Evolutionary conservation across 2,113 vertebrate genomes (phyloP).

Genomic region (Hipposideros armiger): DNA sequence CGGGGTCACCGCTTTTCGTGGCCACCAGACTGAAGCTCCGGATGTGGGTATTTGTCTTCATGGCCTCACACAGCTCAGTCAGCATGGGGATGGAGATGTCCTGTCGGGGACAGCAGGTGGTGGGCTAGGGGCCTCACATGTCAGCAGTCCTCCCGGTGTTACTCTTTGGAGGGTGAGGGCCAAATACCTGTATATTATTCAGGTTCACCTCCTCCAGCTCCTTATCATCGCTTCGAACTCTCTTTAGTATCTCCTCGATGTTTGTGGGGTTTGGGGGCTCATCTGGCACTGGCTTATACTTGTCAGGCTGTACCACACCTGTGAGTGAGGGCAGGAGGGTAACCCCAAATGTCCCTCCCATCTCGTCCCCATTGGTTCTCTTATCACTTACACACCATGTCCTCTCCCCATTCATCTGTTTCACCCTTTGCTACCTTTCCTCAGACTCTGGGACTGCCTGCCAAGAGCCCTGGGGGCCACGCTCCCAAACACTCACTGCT

Average conservation of each 20-base stretch:
- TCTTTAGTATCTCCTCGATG: slow-evolving; percentile 93
- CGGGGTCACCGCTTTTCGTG: slow-evolving; percentile 96
- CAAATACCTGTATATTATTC: slow-evolving; percentile 96
- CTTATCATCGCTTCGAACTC: slow-evolving; percentile 92
- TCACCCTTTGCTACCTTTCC: background rate
- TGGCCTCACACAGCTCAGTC: slow-evolving; percentile 93
- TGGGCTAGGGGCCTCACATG: background rate
- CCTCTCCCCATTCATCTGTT: background rate
- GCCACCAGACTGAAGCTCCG: slow-evolving; percentile 94
- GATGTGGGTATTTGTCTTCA: slow-evolving; percentile 94
- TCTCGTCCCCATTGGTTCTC: background rate
- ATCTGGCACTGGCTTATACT: slow-evolving; percentile 94
- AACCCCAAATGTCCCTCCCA: background rate
- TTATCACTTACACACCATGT: background rate
- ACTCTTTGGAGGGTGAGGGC: background rate
- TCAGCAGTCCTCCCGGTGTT: background rate
- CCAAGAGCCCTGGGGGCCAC: too few relatives aligned
- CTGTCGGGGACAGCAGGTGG: slow-evolving; percentile 74
- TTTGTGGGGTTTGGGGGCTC: slow-evolving; percentile 96
- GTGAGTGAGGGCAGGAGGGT: slow-evolving; percentile 31
- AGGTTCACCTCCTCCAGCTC: slow-evolving; percentile 95
- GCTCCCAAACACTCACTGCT: slow-evolving; percentile 91
- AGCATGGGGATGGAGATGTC: slow-evolving; percentile 94
- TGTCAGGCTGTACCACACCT: slow-evolving; percentile 98
- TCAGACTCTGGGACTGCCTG: background rate